These are phyloP conservation scores for Coreoperca whiteheadi DNA, from an alignment of 2,113 vertebrate species.

Conservation along the genomic window DNA sequence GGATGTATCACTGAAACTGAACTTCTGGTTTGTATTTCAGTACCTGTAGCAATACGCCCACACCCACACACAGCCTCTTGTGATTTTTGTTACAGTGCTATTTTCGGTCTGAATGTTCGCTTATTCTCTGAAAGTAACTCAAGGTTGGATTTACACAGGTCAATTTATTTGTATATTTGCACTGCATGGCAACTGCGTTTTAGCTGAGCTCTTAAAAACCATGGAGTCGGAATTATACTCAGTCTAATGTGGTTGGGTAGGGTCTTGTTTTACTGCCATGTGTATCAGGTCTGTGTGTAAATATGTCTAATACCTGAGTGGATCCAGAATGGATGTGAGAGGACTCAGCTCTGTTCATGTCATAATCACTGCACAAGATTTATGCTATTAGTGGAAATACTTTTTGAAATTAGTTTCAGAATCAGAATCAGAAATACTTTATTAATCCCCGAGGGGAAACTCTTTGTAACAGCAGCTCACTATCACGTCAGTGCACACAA, in stretches of 20 bases:
- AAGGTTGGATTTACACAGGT: slow-evolving; percentile 16
- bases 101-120: slow-evolving; percentile 20
- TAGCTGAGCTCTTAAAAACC: not conserved
- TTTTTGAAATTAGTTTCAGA: not conserved
- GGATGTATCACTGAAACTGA: slow-evolving; percentile 8
- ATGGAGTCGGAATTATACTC: not conserved
- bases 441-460: too few relatives aligned
- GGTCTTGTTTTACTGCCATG: not conserved
- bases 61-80: slow-evolving; percentile 3
- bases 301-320: not conserved
- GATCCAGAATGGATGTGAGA: not conserved
- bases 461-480: too few relatives aligned
- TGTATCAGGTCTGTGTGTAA: not conserved
- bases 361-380: not conserved
- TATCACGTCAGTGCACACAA: too few relatives aligned
- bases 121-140: slow-evolving; percentile 25
- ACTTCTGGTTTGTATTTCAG: slow-evolving; percentile 14
- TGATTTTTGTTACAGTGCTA: slow-evolving; percentile 24
- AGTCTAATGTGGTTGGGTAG: not conserved
- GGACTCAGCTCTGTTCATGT: not conserved
- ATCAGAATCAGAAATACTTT: too few relatives aligned
- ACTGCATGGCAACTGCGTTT: not conserved
- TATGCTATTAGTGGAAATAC: too few relatives aligned
- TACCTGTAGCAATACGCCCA: slow-evolving; percentile 31
- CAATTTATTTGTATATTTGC: not conserved